A percentile compares a stretch with the other conserved stretches of the same genome.
Conservation (phyloP, 2,113 vertebrate species). For the Phyllopteryx taeniolatus region DNA sequence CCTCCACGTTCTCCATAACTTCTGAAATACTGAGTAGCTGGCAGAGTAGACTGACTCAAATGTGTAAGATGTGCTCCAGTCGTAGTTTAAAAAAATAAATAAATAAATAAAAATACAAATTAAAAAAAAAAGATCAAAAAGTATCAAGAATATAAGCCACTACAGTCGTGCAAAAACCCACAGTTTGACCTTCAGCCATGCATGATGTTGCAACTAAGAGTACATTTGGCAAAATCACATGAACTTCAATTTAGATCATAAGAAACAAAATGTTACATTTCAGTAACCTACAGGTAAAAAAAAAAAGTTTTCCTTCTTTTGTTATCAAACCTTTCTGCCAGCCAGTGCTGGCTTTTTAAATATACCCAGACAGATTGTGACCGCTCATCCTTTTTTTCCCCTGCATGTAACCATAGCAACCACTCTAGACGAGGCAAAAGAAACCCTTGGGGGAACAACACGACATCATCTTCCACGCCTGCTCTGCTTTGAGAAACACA, state of each 20-base stretch:
- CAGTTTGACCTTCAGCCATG: no score
- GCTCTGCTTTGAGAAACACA: not conserved
- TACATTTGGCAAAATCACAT: not conserved
- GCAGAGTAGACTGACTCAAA: not conserved
- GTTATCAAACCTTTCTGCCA: not conserved
- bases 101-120: no score
- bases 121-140: no score
- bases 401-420: conserved; percentile 24
- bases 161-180: no score
- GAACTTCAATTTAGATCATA: not conserved
- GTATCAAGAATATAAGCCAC: no score
- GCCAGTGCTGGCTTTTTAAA: not conserved
- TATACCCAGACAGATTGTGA: conserved; percentile 10
- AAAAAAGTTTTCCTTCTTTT: not conserved
- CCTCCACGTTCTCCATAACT: not conserved
- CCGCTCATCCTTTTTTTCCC: not conserved
- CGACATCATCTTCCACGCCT: not conserved
- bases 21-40: not conserved
- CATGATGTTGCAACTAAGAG: not conserved
- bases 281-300: not conserved
- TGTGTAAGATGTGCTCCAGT: no score
- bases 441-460: not conserved
- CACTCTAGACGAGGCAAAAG: not conserved
- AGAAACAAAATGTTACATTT: not conserved
- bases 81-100: no score